These are phyloP conservation scores for Helicoverpa assulta DNA, from an alignment of 2,888 invertebrate species.

Conservation along the genomic window DNA sequence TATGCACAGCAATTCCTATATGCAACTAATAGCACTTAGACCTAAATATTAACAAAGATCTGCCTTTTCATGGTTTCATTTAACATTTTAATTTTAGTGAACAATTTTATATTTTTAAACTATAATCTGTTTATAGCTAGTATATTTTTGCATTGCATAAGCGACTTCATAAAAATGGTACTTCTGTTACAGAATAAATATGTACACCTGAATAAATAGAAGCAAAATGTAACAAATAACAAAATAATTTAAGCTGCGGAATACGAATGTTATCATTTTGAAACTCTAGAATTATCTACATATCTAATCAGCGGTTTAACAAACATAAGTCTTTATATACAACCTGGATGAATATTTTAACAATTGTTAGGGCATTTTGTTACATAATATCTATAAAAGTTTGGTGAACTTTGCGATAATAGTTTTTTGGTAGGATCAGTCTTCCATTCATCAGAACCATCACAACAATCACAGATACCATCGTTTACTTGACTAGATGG, in stretches of 20 bases:
- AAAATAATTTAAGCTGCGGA: constrained; percentile 1
- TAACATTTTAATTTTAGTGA: neutral
- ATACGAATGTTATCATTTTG: neutral
- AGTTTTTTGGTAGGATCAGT: constrained; percentile 66
- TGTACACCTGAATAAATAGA: constrained; percentile 53
- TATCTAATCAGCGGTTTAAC: neutral
- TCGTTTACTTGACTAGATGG: constrained; percentile 97
- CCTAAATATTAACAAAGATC: neutral
- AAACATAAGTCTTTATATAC: constrained; percentile 7
- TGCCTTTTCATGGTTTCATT: neutral
- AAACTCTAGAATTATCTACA: constrained; percentile 6
- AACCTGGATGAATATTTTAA: constrained; percentile 23
- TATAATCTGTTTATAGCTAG: neutral
- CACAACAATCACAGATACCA: constrained; percentile 98
- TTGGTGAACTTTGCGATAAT: constrained; percentile 76
- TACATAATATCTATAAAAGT: constrained; percentile 78
- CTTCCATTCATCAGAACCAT: constrained; percentile 96
- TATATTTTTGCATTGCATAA: constrained; percentile 21
- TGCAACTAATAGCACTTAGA: neutral
- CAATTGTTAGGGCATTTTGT: constrained; percentile 74
- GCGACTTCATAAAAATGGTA: constrained; percentile 7
- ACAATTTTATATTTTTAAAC: neutral
- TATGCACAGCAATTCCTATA: neutral
- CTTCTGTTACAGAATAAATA: constrained; percentile 30
- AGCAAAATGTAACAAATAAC: constrained; percentile 8